phyloP scores from a whole-genome alignment of 1,140 invertebrate species.

The Pararge aegeria region DNA sequence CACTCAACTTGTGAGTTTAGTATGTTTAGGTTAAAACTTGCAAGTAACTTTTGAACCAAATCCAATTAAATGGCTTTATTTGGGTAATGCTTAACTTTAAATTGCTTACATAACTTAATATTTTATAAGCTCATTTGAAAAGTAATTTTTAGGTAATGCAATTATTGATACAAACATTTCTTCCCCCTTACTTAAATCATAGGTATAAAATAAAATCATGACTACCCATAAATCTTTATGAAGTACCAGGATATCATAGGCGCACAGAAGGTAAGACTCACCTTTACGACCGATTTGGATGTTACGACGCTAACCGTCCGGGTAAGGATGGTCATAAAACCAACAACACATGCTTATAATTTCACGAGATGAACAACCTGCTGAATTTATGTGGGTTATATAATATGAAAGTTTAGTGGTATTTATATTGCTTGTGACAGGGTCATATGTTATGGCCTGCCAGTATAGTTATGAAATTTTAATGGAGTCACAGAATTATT shows the following conservation, averaged over 20 bases:
- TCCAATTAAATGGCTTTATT: too few species aligned
- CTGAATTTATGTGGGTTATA: conserved; percentile 33
- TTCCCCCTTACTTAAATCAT: too few species aligned
- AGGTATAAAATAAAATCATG: conserved; percentile 18
- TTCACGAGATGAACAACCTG: conserved; percentile 34
- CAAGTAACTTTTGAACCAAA: too few species aligned
- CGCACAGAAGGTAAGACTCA: conserved; percentile 23
- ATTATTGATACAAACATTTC: too few species aligned
- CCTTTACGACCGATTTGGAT: conserved; percentile 32
- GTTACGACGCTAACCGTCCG: conserved; percentile 32
- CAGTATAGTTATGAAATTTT: conserved; percentile 2
- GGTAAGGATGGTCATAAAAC: conserved; percentile 33
- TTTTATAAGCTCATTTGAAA: too few species aligned
- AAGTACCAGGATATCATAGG: conserved; percentile 27
- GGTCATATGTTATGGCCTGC: neutral
- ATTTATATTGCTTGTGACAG: conserved; percentile 6
- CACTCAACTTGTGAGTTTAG: too few species aligned
- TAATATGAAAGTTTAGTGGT: conserved; percentile 19
- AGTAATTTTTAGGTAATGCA: too few species aligned
- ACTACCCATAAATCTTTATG: conserved; percentile 29
- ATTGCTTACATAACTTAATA: too few species aligned
- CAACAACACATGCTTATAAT: conserved; percentile 38
- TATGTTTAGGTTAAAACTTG: too few species aligned
- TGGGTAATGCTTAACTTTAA: too few species aligned
- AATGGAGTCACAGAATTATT: neutral